Conservation (phyloP, 2,888 invertebrate genomes). For the Ophraella communa region DNA sequence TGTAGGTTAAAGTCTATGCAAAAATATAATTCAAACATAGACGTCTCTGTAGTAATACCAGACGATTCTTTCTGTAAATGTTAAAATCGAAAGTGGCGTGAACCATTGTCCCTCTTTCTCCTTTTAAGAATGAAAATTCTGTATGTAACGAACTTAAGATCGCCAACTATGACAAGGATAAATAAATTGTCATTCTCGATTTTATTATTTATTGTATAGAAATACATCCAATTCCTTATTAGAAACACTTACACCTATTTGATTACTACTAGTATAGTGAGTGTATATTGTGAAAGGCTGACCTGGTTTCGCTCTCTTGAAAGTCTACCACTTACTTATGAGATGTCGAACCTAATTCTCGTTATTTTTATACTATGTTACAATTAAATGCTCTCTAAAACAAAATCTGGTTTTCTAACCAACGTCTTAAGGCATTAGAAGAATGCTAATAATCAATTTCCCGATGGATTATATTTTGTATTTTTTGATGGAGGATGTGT, state of each 20-base stretch:
- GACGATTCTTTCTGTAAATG: background rate
- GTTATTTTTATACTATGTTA: background rate
- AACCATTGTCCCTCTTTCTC: background rate
- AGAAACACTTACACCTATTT: conserved; percentile 2
- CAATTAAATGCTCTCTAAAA: no score
- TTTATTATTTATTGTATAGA: background rate
- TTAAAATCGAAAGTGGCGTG: background rate
- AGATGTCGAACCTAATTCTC: conserved; percentile 9
- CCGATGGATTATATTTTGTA: no score
- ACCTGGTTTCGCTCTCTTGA: conserved; percentile 15
- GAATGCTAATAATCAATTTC: no score
- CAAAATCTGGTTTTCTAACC: no score
- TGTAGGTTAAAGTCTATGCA: no score
- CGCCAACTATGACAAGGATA: background rate
- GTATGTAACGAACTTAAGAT: background rate
- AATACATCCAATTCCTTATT: background rate
- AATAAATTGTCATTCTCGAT: background rate
- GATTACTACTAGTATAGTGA: background rate
- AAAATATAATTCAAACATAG: background rate
- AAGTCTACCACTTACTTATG: conserved; percentile 1
- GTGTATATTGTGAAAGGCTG: conserved; percentile 16
- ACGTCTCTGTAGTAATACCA: background rate
- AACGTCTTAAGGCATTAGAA: no score
- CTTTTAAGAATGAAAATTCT: background rate
- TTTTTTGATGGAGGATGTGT: no score